These are phyloP conservation scores for Oreochromis spilurus DNA, from an alignment of 2,113 vertebrate species.

Conservation along the genomic window DNA sequence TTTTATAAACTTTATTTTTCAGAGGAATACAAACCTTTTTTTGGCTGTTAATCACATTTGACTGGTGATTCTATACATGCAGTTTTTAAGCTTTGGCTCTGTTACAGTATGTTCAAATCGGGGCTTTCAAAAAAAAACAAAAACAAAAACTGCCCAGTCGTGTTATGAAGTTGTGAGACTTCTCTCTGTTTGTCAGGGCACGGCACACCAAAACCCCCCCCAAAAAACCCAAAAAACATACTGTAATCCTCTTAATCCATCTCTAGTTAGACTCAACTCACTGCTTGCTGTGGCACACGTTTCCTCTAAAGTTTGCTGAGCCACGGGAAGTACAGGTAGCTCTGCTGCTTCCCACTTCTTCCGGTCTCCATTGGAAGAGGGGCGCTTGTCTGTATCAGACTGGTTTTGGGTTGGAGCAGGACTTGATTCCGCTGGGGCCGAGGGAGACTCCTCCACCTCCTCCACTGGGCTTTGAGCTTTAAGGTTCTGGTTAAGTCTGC, in stretches of 20 bases:
- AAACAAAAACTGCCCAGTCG: background rate
- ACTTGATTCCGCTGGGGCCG: slow-evolving; percentile 12
- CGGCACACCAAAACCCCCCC: background rate
- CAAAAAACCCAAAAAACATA: background rate
- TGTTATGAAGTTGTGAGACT: background rate
- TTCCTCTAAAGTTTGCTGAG: slow-evolving; percentile 74
- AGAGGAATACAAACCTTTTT: background rate
- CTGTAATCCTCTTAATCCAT: background rate
- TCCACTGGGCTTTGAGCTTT: slow-evolving; percentile 75
- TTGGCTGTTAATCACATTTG: background rate
- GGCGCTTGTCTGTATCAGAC: slow-evolving; percentile 21
- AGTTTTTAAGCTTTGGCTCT: background rate
- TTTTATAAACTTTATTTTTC: background rate
- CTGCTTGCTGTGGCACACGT: slow-evolving; percentile 60
- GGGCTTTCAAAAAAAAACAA: background rate
- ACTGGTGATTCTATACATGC: background rate
- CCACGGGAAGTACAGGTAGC: slow-evolving; percentile 76
- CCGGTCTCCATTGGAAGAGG: slow-evolving; percentile 64
- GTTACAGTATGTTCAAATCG: background rate
- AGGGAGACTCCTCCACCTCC: slow-evolving; percentile 23
- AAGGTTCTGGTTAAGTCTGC: slow-evolving; percentile 88
- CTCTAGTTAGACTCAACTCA: background rate
- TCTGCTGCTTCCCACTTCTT: slow-evolving; percentile 86
- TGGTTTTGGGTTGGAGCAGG: slow-evolving; percentile 20
- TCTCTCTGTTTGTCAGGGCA: background rate